A percentile compares a stretch with the other conserved stretches of the same genome.
Evolutionary conservation across 2,797 vertebrate species (phyloP).

Genomic region (Hyperoplus immaculatus): DNA sequence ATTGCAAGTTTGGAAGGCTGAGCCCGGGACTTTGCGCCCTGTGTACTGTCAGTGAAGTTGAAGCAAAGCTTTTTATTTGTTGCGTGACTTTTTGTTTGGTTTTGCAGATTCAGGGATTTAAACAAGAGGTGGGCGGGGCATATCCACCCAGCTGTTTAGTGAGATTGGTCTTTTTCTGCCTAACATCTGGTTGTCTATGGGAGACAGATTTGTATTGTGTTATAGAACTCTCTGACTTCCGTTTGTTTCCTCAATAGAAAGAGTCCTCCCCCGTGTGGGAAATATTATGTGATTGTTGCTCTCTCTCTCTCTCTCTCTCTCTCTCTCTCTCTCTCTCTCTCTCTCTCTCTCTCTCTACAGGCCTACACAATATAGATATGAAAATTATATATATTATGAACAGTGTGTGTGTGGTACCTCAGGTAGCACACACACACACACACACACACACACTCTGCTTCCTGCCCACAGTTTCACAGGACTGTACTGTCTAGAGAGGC

Average conservation of each 20-base stretch:
- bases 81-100: conserved; percentile 9
- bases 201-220: no score
- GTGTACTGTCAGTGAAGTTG: neutral
- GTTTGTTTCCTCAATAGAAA: conserved; percentile 5
- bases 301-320: neutral
- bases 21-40: neutral
- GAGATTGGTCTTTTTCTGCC: conserved; percentile 36
- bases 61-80: neutral
- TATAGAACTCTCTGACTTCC: conserved; percentile 15
- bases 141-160: conserved; percentile 52
- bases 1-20: neutral
- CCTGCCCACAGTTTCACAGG: no score
- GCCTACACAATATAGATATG: no score
- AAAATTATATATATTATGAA: no score
- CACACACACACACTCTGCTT: no score
- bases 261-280: neutral
- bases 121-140: neutral
- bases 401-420: no score
- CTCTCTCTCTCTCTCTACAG: neutral
- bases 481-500: no score
- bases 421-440: no score
- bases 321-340: neutral
- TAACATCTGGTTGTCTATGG: conserved; percentile 44
- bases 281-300: neutral
- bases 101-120: conserved; percentile 9